Percentiles rank a stretch among this genome's conserved stretches.
Evolutionary conservation across 2,113 vertebrate genomes (phyloP).

Genomic region (Notothenia coriiceps): DNA sequence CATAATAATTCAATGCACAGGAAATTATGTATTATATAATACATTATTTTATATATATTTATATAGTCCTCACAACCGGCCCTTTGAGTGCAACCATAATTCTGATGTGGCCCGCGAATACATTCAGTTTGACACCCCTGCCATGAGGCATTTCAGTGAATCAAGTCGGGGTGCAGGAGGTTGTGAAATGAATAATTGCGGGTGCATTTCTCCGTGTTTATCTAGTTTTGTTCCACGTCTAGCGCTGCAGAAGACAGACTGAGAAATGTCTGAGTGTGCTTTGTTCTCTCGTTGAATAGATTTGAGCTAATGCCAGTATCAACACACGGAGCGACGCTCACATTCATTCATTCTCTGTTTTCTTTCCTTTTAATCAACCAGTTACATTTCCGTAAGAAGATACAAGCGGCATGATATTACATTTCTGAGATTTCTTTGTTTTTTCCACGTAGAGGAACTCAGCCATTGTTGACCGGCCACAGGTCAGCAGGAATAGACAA

Average conservation of each 20-base stretch:
- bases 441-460: not conserved
- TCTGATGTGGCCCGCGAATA: too few species aligned
- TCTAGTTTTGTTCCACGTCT: slow-evolving; percentile 42
- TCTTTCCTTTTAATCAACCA: slow-evolving; percentile 50
- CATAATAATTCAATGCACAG: too few species aligned
- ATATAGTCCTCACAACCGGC: too few species aligned
- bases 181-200: slow-evolving; percentile 36
- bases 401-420: slow-evolving; percentile 1
- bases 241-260: slow-evolving; percentile 44
- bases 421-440: slow-evolving; percentile 11
- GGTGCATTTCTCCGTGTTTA: slow-evolving; percentile 38
- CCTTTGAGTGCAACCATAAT: too few species aligned
- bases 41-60: too few species aligned
- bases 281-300: slow-evolving; percentile 66
- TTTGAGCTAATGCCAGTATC: slow-evolving; percentile 66
- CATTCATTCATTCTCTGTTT: slow-evolving; percentile 57
- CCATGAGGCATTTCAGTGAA: slow-evolving; percentile 5
- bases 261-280: slow-evolving; percentile 64
- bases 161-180: slow-evolving; percentile 6
- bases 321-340: slow-evolving; percentile 56
- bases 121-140: too few species aligned
- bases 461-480: slow-evolving; percentile 25
- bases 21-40: too few species aligned
- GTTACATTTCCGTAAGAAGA: slow-evolving; percentile 30
- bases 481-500: slow-evolving; percentile 59